phyloP scores from a whole-genome alignment of 1,140 invertebrate species.

The Diplogasteroides magnus region DNA sequence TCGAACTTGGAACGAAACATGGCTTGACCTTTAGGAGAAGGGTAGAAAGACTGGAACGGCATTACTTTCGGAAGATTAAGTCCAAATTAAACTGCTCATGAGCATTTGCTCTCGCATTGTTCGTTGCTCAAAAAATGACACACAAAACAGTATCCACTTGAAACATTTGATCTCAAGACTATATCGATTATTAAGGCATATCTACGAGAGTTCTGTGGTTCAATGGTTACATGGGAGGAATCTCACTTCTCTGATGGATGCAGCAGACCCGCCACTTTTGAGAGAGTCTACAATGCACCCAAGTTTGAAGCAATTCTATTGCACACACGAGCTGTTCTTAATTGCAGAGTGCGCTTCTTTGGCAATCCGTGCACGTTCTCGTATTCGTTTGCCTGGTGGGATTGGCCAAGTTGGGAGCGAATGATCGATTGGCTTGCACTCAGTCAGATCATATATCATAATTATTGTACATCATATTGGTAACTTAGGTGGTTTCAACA shows the following conservation, averaged over 20 bases:
- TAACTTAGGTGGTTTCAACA: constrained; percentile 27
- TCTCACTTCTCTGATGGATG: not conserved
- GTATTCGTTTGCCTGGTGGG: constrained; percentile 28
- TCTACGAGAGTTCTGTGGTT: not conserved
- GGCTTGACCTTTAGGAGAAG: too few relatives aligned
- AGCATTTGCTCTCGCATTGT: too few relatives aligned
- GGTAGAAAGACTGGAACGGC: too few relatives aligned
- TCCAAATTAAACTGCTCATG: too few relatives aligned
- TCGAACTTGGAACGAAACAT: too few relatives aligned
- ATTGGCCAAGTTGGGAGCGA: constrained; percentile 23
- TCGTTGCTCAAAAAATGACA: too few relatives aligned
- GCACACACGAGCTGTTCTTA: not conserved
- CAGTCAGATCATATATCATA: constrained; percentile 12
- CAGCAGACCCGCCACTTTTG: not conserved
- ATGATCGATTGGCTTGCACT: constrained; percentile 29
- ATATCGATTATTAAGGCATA: too few relatives aligned
- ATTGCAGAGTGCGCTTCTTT: constrained; percentile 23
- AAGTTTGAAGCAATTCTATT: not conserved
- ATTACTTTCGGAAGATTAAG: too few relatives aligned
- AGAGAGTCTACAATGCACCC: not conserved
- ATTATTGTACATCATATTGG: not conserved
- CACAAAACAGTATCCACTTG: too few relatives aligned
- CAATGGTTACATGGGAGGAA: not conserved
- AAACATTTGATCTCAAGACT: too few relatives aligned
- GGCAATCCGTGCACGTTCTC: constrained; percentile 29